Evolutionary conservation across 2,888 invertebrate genomes (phyloP).

Genomic region (Parochlus steinenii): DNA sequence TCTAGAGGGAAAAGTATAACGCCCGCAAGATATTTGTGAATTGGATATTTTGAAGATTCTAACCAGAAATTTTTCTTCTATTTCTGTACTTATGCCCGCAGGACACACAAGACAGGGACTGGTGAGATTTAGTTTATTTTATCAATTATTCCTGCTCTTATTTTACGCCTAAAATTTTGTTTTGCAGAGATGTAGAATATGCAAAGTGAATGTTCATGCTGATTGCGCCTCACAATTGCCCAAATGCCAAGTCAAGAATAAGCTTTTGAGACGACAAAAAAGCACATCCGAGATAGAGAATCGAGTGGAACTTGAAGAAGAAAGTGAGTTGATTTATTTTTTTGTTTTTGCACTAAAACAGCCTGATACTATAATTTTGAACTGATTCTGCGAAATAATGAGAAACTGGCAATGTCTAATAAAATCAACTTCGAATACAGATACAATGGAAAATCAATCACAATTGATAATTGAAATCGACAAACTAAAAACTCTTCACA

Average conservation of each 20-base stretch:
- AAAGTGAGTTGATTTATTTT: too few relatives aligned
- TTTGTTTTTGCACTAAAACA: not conserved
- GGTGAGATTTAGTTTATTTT: too few relatives aligned
- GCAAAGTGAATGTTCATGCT: slow-evolving; percentile 80
- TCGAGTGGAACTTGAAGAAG: slow-evolving; percentile 53
- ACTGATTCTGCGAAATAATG: too few relatives aligned
- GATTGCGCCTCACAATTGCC: slow-evolving; percentile 73
- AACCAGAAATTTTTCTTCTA: too few relatives aligned
- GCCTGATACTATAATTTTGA: too few relatives aligned
- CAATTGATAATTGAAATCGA: not conserved
- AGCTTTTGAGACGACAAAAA: slow-evolving; percentile 71
- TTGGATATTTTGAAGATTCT: not conserved
- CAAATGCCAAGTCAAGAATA: slow-evolving; percentile 72
- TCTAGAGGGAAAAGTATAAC: not conserved
- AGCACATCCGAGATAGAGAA: slow-evolving; percentile 74
- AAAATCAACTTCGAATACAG: too few relatives aligned
- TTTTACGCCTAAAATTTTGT: too few relatives aligned
- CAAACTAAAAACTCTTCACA: too few relatives aligned
- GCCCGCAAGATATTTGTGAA: not conserved
- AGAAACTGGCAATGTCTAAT: too few relatives aligned
- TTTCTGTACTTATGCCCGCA: slow-evolving; percentile 25
- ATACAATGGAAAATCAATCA: too few relatives aligned
- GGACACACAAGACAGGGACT: slow-evolving; percentile 85
- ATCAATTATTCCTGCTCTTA: too few relatives aligned
- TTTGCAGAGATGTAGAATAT: slow-evolving; percentile 68